Conservation (phyloP, 2,888 invertebrate genomes). For the Lasioglossum oenotherae region DNA sequence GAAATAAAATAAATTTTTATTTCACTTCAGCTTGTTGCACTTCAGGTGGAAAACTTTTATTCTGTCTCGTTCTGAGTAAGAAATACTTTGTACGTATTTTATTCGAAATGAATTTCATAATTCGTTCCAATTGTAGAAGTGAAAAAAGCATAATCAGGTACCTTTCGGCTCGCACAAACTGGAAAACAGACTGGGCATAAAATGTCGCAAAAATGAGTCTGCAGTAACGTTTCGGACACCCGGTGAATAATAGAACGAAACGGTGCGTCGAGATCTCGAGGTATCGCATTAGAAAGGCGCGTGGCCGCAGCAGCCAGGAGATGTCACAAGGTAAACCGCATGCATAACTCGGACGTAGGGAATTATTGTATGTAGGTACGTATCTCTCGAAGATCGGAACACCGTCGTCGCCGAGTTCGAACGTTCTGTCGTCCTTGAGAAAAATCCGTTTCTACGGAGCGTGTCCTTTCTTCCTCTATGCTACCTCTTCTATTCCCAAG, state of each 20-base stretch:
- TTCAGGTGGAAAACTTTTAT: too few relatives aligned
- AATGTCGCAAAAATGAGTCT: background rate
- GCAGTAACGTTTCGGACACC: constrained; percentile 26
- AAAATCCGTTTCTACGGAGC: constrained; percentile 49
- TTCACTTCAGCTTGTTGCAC: too few relatives aligned
- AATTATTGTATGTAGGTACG: constrained; percentile 63
- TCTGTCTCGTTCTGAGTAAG: too few relatives aligned
- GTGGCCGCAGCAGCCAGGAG: constrained; percentile 70
- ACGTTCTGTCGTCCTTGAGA: constrained; percentile 61
- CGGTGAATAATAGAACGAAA: constrained; percentile 46
- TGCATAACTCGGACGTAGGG: constrained; percentile 69
- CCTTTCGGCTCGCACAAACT: background rate
- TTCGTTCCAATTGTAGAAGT: too few relatives aligned
- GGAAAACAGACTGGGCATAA: background rate
- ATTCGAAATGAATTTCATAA: background rate
- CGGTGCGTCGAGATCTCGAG: constrained; percentile 38
- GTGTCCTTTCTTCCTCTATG: background rate
- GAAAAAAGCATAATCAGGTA: too few relatives aligned
- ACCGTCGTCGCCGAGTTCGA: constrained; percentile 28
- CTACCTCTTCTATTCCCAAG: background rate
- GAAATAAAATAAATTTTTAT: too few relatives aligned
- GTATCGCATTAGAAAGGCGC: constrained; percentile 80
- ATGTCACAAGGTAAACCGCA: constrained; percentile 83
- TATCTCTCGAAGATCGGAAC: constrained; percentile 62
- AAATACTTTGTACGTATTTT: too few relatives aligned